phyloP scores from a whole-genome alignment of 2,888 invertebrate genomes.

The Dione juno region DNA sequence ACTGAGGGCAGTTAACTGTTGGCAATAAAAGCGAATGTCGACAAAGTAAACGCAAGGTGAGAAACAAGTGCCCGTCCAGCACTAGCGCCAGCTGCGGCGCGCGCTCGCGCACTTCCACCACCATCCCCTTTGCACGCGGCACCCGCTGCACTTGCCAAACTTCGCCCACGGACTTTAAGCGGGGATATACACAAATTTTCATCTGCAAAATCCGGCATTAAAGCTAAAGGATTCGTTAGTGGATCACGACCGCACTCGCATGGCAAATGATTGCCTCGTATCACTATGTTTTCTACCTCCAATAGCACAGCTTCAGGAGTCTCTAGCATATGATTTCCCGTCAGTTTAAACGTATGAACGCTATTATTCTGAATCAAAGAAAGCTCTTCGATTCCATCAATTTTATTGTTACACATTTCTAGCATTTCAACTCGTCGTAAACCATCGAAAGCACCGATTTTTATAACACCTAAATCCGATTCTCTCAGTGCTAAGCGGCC shows the following conservation, averaged over 20 bases:
- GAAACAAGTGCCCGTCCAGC: constrained; percentile 52
- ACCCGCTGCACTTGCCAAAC: constrained; percentile 84
- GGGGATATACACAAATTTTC: constrained; percentile 94
- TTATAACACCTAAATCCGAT: constrained; percentile 90
- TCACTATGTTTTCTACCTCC: constrained; percentile 88
- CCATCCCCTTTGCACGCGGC: constrained; percentile 73
- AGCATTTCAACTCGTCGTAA: constrained; percentile 88
- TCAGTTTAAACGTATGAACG: constrained; percentile 88
- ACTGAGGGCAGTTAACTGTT: constrained; percentile 73
- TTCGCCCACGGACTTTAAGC: constrained; percentile 90
- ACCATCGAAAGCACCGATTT: constrained; percentile 89
- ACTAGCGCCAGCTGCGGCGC: constrained; percentile 59
- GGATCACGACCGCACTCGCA: constrained; percentile 94
- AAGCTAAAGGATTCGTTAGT: constrained; percentile 89
- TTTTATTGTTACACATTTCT: constrained; percentile 92
- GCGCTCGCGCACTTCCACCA: constrained; percentile 68
- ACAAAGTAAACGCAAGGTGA: constrained; percentile 53
- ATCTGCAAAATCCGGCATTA: constrained; percentile 86
- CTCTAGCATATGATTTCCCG: constrained; percentile 92
- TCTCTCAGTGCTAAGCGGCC: constrained; percentile 90
- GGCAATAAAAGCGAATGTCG: constrained; percentile 67
- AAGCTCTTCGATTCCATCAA: constrained; percentile 90
- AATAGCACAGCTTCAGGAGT: constrained; percentile 89
- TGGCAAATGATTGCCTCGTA: constrained; percentile 91
- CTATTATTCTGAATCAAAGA: constrained; percentile 88